A percentile compares a stretch with the other conserved stretches of the same genome.
phyloP scores from a whole-genome alignment of 2,797 vertebrate genomes.

The Acanthurus lineatus region DNA sequence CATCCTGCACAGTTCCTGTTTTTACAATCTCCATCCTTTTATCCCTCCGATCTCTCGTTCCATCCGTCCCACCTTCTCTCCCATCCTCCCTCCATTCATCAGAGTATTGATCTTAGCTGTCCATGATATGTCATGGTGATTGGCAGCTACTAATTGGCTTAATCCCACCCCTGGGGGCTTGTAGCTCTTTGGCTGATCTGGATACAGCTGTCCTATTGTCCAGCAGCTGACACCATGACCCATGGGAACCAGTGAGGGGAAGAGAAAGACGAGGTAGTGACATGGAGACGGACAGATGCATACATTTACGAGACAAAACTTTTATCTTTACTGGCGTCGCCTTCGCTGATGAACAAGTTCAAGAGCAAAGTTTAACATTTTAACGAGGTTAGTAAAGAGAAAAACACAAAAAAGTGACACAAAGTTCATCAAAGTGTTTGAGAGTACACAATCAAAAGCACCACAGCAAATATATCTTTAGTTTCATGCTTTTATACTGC shows the following conservation, averaged over 20 bases:
- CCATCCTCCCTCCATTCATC: constrained; percentile 10
- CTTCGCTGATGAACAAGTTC: neutral
- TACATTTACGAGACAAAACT: neutral
- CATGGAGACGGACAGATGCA: constrained; percentile 1
- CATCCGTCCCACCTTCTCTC: constrained; percentile 8
- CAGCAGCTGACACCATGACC: constrained; percentile 75
- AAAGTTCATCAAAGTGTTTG: neutral
- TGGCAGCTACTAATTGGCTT: constrained; percentile 83
- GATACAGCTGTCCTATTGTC: constrained; percentile 84
- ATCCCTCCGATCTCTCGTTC: constrained; percentile 18
- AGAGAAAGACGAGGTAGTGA: constrained; percentile 24
- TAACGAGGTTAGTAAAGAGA: neutral
- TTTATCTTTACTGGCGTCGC: neutral
- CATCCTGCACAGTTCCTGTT: neutral
- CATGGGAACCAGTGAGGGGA: constrained; percentile 31
- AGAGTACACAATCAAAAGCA: too few relatives aligned
- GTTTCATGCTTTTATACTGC: neutral
- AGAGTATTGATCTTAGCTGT: constrained; percentile 74
- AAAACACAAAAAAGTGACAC: neutral
- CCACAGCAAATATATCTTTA: too few relatives aligned
- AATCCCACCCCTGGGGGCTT: constrained; percentile 70
- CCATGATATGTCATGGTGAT: constrained; percentile 73
- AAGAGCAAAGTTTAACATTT: neutral
- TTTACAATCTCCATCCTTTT: constrained; percentile 1
- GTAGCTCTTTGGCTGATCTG: constrained; percentile 71